A percentile compares a stretch with the other conserved stretches of the same genome.
These are phyloP conservation scores for Coracias cyanogaster DNA, from an alignment of 2,797 vertebrate genomes.

Conservation along the genomic window DNA sequence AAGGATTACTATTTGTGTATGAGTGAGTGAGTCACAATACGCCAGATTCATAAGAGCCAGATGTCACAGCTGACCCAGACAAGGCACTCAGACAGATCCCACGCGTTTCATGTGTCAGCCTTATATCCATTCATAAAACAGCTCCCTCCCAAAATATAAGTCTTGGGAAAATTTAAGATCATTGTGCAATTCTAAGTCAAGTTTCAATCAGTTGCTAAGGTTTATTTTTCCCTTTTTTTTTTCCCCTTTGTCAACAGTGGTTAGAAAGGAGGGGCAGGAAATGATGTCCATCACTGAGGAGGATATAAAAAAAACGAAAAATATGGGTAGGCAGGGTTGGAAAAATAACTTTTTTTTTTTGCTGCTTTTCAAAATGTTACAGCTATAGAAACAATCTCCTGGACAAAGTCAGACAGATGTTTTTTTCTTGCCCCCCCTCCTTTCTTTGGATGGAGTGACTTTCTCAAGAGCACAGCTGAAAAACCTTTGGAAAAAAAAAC, in stretches of 20 bases:
- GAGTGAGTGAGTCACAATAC: conserved; percentile 83
- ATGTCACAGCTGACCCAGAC: conserved; percentile 85
- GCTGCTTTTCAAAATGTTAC: conserved; percentile 67
- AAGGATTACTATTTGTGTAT: conserved; percentile 82
- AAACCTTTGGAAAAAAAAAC: conserved; percentile 75
- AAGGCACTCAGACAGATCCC: conserved; percentile 80
- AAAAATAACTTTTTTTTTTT: conserved; percentile 55
- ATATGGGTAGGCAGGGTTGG: conserved; percentile 54
- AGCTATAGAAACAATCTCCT: conserved; percentile 75
- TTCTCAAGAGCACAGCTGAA: conserved; percentile 80
- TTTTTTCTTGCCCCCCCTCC: conserved; percentile 6
- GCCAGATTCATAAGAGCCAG: conserved; percentile 83
- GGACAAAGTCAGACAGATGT: conserved; percentile 73
- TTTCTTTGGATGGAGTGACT: conserved; percentile 69
- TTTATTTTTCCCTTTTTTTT: conserved; percentile 16
- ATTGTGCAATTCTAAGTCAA: conserved; percentile 72
- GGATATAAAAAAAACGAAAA: conserved; percentile 63
- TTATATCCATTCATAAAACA: conserved; percentile 84
- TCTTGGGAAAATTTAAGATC: conserved; percentile 76
- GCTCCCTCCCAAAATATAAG: conserved; percentile 79
- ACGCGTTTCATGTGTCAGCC: conserved; percentile 80
- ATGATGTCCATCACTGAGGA: conserved; percentile 65
- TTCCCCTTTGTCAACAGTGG: neutral
- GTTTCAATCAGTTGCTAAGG: conserved; percentile 66
- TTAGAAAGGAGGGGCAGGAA: conserved; percentile 74